Base-by-base conservation (phyloP, 2,888 invertebrate species). In the Chaetoderma sp. region DNA sequence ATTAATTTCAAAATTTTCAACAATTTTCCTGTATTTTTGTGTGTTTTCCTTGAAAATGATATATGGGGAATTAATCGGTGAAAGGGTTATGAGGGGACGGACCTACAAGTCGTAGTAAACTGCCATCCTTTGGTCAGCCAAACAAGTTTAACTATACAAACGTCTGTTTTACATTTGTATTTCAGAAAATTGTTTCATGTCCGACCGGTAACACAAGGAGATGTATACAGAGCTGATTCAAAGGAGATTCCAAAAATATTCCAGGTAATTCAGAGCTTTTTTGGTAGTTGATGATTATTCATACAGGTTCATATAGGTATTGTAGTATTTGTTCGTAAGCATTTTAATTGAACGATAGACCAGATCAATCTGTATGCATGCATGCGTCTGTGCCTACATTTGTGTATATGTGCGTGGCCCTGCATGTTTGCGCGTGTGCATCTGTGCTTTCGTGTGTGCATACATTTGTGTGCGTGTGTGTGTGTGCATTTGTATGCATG, bases 241-340 rank as follows among this genome's bases (percentile, higher is more conserved):
- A 96, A 95, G 91, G 97, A 98, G 90, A 96, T 99, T 88, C 98
- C 98, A 81, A 93, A 96, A 88, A 99, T 99, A 88, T 98, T 99
- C 89, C 92, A 92, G 89, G 91, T 91, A 81, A 59, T 57, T 49
- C 27, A 21, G 13, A 25, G n/a, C n/a, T n/a, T n/a, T n/a, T n/a
- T n/a, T n/a, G n/a, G n/a, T n/a, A n/a, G n/a, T n/a, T n/a, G n/a
- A n/a, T n/a, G n/a, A n/a, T n/a, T n/a, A n/a, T n/a, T n/a, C 21
- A 16, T 21, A 57, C 23, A n/a, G 18, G 16, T n/a, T 10, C 10
- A n/a, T 57, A 16, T 16, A 49, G 54, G 16, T 57, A 13, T 57
- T 52, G 16, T 52, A 23, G 21, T 57, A 52, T n/a, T n/a, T 52
- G 13, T 57, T 57, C 25, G n/a, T 25, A 10, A 21, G n/a, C 27